Evolutionary conservation across 2,113 vertebrate genomes (phyloP), one percentile per base, ranked within the genome.

Genomic region (Elephantulus edwardii): DNA sequence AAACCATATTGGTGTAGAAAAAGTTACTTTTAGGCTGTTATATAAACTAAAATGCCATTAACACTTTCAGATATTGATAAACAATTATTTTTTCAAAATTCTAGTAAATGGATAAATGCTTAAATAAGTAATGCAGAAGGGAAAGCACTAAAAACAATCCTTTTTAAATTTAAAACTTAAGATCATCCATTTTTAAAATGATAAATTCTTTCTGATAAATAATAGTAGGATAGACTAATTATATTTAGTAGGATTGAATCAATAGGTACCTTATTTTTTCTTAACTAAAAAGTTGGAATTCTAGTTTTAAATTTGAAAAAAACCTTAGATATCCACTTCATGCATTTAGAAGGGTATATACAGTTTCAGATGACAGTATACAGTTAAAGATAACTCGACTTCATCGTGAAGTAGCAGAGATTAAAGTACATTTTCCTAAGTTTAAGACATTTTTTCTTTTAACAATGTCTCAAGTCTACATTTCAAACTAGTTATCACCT

Each of bases 311-410:
- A 24, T 77, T 28, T 78, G 44, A 92, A 90, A 38, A 5, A 1
- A 46, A 17, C 19, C 33, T 91, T 91, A 46, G 30, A 70, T 85
- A 77, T 70, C 50, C 80, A 42, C 6, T 68, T 50, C 20, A 54
- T n/a, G 79, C 35, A 4, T 90, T n/a, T 89, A 68, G 87, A 96
- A 79, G 16, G 86, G 38, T 87, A 35, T 20, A 70, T 88, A 89
- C 2, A 76, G 2, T 19, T 88, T 38, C 35, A 8, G 50, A 90
- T n/a, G n/a, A 78, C n/a, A n/a, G n/a, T n/a, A n/a, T n/a, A n/a
- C n/a, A n/a, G 1, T 42, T 83, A 8, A 77, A 75, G n/a, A 48
- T 24, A 58, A 0, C 6, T 22, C 50, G 6, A 14, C 30, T 54
- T 42, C 58, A 4, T 50, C 3, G 0, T 26, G 13, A 35, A 62